Percentiles rank a stretch among this genome's conserved stretches.
Evolutionary conservation across 2,113 vertebrate species (phyloP).

Genomic region (Cheilinus undulatus): DNA sequence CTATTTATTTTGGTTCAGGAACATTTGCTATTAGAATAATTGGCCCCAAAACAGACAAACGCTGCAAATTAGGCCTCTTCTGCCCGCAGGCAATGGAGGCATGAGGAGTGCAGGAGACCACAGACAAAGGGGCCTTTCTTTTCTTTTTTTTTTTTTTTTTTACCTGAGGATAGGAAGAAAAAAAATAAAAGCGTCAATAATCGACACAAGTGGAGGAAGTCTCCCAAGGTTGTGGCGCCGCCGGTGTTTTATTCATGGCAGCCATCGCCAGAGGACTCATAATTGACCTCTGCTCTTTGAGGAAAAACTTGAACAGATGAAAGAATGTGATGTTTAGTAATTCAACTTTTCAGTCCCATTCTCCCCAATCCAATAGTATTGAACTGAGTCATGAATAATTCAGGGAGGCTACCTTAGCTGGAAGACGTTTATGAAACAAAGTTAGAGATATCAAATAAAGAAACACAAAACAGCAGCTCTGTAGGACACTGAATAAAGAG

Average conservation of each 20-base stretch:
- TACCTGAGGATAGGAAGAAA: conserved; percentile 74
- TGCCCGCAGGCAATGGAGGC: conserved; percentile 80
- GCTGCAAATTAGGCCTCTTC: conserved; percentile 83
- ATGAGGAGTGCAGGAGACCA: conserved; percentile 74
- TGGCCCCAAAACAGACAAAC: conserved; percentile 82
- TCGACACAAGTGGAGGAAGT: conserved; percentile 80
- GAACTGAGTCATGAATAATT: conserved; percentile 84
- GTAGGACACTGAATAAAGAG: conserved; percentile 27
- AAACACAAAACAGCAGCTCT: conserved; percentile 52
- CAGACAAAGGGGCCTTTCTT: conserved; percentile 76
- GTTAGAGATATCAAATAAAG: conserved; percentile 70
- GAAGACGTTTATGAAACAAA: conserved; percentile 79
- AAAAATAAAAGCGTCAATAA: conserved; percentile 81
- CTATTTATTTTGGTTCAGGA: conserved; percentile 80
- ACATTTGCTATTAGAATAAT: conserved; percentile 86
- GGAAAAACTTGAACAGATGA: conserved; percentile 80
- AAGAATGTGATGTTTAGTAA: conserved; percentile 84
- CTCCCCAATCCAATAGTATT: conserved; percentile 78
- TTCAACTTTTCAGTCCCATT: conserved; percentile 80
- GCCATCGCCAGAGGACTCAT: conserved; percentile 83
- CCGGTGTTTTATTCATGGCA: conserved; percentile 82
- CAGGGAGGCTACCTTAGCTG: conserved; percentile 72
- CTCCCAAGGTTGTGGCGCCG: conserved; percentile 79
- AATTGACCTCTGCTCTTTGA: conserved; percentile 83
- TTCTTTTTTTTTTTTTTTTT: conserved; percentile 63